Percentiles rank a stretch among this genome's conserved stretches.
Conservation (phyloP, 2,888 invertebrate genomes). For the Micropterix aruncella region DNA sequence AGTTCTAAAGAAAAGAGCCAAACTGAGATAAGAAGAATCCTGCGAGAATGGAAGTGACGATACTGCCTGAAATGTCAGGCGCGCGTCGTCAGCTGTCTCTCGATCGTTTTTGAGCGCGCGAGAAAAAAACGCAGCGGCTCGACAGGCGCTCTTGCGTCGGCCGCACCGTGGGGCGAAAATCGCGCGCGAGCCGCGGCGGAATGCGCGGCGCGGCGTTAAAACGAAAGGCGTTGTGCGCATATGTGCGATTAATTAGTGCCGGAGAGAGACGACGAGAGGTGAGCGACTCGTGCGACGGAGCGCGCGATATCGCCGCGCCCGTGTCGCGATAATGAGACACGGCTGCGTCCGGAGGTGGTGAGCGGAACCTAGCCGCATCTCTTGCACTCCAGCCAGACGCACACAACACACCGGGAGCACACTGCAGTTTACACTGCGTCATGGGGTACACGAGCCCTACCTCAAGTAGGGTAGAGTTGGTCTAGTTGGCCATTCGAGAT, state of each 20-base stretch:
- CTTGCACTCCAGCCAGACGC: no score
- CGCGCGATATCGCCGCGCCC: neutral
- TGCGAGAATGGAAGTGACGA: no score
- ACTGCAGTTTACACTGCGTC: no score
- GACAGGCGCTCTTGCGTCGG: neutral
- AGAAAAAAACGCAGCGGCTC: neutral
- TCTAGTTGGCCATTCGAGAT: no score
- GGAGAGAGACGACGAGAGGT: constrained; percentile 1
- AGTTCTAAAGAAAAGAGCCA: no score
- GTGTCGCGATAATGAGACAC: neutral
- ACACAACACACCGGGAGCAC: no score
- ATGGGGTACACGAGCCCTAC: no score
- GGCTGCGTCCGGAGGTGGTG: neutral
- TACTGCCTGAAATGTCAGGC: neutral
- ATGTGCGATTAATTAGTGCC: constrained; percentile 8
- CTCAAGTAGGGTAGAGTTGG: no score
- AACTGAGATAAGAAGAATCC: no score
- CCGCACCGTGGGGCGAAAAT: neutral
- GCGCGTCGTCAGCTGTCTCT: neutral
- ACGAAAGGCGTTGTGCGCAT: constrained; percentile 10
- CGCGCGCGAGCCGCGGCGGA: neutral
- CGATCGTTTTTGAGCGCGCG: neutral
- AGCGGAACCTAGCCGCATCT: no score
- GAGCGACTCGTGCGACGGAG: neutral
- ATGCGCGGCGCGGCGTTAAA: constrained; percentile 9